Evolutionary conservation across 2,113 vertebrate genomes (phyloP).

Genomic region (Protobothrops mucrosquamatus): DNA sequence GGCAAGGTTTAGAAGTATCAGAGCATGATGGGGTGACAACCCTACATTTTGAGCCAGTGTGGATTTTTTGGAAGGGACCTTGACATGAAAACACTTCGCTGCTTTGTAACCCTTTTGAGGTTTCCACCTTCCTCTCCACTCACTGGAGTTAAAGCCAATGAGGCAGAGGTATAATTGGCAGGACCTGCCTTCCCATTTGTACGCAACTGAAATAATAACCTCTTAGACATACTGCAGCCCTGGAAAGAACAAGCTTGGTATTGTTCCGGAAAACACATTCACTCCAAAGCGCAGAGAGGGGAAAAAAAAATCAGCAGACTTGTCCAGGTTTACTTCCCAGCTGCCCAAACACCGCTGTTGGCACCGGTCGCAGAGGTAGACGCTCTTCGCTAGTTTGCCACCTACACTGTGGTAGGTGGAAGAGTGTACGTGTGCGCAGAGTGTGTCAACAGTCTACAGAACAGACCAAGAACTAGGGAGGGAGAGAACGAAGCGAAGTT

Average conservation of each 20-base stretch:
- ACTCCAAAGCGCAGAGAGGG: not conserved
- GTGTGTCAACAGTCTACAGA: conserved; percentile 4
- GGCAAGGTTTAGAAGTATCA: not conserved
- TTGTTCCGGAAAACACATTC: conserved; percentile 28
- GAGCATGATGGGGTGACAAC: not conserved
- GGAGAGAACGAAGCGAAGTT: conserved; percentile 35
- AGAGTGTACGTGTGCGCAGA: not conserved
- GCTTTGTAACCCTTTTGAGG: conserved; percentile 26
- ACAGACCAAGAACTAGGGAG: conserved; percentile 38
- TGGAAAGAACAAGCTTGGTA: conserved; percentile 22
- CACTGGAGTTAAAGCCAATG: conserved; percentile 33
- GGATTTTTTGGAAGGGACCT: conserved; percentile 31
- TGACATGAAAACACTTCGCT: conserved; percentile 5
- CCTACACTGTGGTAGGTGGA: not conserved
- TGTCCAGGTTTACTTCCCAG: not conserved
- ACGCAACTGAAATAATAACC: conserved; percentile 17
- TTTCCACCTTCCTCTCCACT: conserved; percentile 29
- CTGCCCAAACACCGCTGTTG: conserved; percentile 1
- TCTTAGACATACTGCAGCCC: not conserved
- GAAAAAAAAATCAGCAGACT: conserved; percentile 1
- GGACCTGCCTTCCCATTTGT: fast-evolving
- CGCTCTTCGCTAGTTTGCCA: conserved; percentile 13
- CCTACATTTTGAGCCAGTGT: conserved; percentile 20
- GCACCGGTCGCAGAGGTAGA: conserved; percentile 32
- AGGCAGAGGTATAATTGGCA: conserved; percentile 8